A percentile compares a stretch with the other conserved stretches of the same genome.
These are phyloP conservation scores for Schizopygopsis malacanthus DNA, from an alignment of 2,797 vertebrate genomes.

Conservation along the genomic window DNA sequence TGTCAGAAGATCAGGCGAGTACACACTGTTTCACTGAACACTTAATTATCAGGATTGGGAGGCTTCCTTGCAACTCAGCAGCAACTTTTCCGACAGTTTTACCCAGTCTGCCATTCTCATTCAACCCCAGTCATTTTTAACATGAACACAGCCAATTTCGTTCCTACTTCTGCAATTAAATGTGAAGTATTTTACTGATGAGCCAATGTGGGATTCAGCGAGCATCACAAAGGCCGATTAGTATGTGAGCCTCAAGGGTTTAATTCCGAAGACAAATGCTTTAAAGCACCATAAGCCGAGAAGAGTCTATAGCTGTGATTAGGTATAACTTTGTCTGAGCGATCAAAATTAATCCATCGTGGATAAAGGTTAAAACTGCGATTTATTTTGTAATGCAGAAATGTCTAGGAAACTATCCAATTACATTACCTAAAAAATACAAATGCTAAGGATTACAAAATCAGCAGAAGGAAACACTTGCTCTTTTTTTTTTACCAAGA, in stretches of 20 bases:
- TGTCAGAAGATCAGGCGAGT: slow-evolving; percentile 61
- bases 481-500: neutral
- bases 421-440: neutral
- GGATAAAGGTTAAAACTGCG: slow-evolving; percentile 52
- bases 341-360: slow-evolving; percentile 68
- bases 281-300: slow-evolving; percentile 64
- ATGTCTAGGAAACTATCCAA: neutral
- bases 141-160: slow-evolving; percentile 65
- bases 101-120: slow-evolving; percentile 35
- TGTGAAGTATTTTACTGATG: slow-evolving; percentile 69
- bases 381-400: neutral
- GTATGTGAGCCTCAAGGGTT: slow-evolving; percentile 71
- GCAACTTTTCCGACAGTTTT: slow-evolving; percentile 61
- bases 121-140: slow-evolving; percentile 60
- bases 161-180: slow-evolving; percentile 64
- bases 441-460: neutral
- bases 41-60: slow-evolving; percentile 56
- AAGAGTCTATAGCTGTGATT: slow-evolving; percentile 69
- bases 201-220: slow-evolving; percentile 65
- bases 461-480: neutral
- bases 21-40: slow-evolving; percentile 51
- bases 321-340: slow-evolving; percentile 69
- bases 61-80: slow-evolving; percentile 52
- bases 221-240: slow-evolving; percentile 63
- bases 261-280: slow-evolving; percentile 67